phyloP scores from a whole-genome alignment of 2,797 vertebrate species.

The Tamandua tetradactyla region DNA sequence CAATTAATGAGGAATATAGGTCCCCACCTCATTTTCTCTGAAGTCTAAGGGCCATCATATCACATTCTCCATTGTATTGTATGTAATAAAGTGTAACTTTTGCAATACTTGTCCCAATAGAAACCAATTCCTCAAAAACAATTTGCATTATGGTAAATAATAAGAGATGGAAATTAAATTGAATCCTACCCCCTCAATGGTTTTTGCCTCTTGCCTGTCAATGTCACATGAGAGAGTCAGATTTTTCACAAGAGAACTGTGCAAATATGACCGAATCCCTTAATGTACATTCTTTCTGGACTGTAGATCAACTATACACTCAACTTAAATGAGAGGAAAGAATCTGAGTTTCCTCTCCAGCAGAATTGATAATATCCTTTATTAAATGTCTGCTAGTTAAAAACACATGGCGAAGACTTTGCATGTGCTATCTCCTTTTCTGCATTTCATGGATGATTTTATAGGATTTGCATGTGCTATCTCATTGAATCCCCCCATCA shows the following conservation, averaged over 20 bases:
- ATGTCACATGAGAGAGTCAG: too few relatives aligned
- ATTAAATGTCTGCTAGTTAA: background rate
- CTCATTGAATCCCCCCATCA: background rate
- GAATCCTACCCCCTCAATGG: background rate
- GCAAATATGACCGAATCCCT: background rate
- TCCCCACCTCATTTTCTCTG: conserved; percentile 15
- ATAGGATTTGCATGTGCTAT: background rate
- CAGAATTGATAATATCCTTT: background rate
- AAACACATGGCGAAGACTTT: background rate
- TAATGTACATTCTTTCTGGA: background rate
- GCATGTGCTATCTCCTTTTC: background rate
- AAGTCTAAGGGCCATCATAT: background rate
- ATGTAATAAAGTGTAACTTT: background rate
- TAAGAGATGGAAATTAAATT: background rate
- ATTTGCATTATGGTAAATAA: background rate
- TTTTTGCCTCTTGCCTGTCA: background rate
- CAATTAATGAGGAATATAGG: background rate
- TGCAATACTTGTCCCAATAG: background rate
- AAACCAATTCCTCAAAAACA: conserved; percentile 14
- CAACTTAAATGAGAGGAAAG: background rate
- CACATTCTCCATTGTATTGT: background rate
- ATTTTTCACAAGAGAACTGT: background rate
- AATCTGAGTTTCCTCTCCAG: background rate
- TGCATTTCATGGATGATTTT: background rate
- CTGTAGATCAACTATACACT: background rate